Conservation (phyloP, 2,113 vertebrate species). For the Ahaetulla prasina region DNA sequence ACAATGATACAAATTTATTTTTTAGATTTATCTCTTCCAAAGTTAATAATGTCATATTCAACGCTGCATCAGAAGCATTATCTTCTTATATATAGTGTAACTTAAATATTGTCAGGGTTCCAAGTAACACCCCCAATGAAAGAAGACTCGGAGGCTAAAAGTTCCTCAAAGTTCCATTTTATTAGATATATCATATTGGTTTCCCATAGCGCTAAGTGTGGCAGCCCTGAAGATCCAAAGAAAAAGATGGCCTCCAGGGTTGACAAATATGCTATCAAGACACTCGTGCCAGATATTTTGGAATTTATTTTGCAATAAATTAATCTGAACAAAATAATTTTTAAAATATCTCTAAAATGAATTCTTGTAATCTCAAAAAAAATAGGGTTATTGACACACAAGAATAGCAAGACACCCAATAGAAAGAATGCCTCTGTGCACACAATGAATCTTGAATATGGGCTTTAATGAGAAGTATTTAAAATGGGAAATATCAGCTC, state of each 20-base stretch:
- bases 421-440: constrained; percentile 39
- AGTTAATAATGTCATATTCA: background rate
- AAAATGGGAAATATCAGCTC: constrained; percentile 20
- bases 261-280: background rate
- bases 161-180: no score
- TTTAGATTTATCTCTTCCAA: background rate
- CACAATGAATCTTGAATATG: constrained; percentile 30
- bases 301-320: background rate
- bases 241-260: no score
- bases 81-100: background rate
- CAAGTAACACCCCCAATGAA: no score
- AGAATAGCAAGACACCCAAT: constrained; percentile 53
- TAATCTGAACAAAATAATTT: background rate
- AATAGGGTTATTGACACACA: constrained; percentile 38
- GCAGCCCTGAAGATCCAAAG: no score
- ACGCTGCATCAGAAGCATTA: background rate
- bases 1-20: background rate
- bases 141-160: no score
- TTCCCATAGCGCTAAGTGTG: no score
- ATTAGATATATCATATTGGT: no score
- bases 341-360: background rate
- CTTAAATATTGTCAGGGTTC: background rate
- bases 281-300: background rate
- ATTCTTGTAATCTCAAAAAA: background rate
- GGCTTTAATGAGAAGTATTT: constrained; percentile 19